A percentile compares a stretch with the other conserved stretches of the same genome.
These are phyloP conservation scores for Irena cyanogastra DNA, from an alignment of 2,113 vertebrate genomes.

Conservation along the genomic window DNA sequence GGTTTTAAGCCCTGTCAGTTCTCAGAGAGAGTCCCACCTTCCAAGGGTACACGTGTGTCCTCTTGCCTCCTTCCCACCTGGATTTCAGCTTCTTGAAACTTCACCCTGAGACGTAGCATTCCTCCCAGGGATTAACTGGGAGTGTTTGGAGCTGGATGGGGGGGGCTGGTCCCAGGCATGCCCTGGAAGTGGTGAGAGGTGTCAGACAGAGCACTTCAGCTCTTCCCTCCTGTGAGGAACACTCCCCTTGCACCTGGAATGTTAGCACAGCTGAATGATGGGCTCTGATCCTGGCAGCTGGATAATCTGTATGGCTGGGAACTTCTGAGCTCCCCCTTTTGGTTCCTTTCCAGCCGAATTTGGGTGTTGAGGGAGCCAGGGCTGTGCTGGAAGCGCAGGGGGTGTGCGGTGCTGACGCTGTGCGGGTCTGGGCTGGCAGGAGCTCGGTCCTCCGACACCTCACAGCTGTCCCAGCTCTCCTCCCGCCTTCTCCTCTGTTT, in stretches of 20 bases:
- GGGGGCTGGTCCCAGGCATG: background rate
- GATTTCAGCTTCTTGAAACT: background rate
- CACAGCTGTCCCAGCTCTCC: background rate
- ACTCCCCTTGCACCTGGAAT: background rate
- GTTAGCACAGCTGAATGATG: background rate
- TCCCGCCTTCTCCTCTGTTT: background rate
- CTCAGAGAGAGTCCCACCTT: background rate
- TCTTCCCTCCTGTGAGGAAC: background rate
- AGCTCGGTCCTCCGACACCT: background rate
- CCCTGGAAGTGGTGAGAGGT: background rate
- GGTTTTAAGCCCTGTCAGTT: background rate
- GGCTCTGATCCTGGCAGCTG: background rate
- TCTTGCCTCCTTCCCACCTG: background rate
- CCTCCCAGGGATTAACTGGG: background rate
- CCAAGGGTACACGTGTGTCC: accelerated
- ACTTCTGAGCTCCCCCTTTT: background rate
- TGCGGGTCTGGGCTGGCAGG: background rate
- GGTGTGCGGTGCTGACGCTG: background rate
- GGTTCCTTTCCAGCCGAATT: background rate
- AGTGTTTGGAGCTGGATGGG: background rate
- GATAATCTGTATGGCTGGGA: background rate
- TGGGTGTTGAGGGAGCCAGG: background rate
- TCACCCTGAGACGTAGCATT: accelerated
- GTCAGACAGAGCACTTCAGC: background rate
- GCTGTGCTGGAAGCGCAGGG: background rate